phyloP scores from a whole-genome alignment of 2,113 vertebrate genomes.

The Ammodytes dubius region DNA sequence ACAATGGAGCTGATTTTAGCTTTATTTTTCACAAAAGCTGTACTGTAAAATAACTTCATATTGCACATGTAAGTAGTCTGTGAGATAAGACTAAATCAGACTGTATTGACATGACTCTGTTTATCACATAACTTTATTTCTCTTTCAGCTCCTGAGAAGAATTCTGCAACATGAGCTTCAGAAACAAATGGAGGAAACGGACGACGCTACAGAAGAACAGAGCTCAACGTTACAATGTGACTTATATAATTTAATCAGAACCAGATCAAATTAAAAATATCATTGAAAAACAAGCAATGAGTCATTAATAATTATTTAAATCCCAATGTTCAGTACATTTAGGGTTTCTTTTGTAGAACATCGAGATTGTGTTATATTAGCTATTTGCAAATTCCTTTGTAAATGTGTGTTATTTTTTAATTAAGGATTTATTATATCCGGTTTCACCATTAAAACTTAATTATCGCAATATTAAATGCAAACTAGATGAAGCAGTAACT shows the following conservation, averaged over 20 bases:
- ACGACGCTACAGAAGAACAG: neutral
- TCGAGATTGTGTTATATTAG: conserved; percentile 1
- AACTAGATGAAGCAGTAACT: no score
- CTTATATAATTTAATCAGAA: neutral
- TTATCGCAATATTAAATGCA: no score
- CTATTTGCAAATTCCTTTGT: neutral
- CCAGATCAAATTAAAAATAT: neutral
- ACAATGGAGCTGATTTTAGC: no score
- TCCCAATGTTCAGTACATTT: no score
- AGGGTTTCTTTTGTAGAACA: neutral
- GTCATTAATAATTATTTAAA: neutral
- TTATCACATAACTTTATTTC: conserved; percentile 11
- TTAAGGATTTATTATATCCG: neutral
- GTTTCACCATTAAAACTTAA: no score
- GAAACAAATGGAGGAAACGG: neutral
- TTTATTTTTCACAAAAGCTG: no score
- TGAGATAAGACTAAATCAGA: no score
- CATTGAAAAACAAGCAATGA: no score
- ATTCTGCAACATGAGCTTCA: neutral
- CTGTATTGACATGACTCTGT: neutral
- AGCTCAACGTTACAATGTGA: conserved; percentile 9
- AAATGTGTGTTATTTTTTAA: no score
- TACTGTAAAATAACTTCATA: no score
- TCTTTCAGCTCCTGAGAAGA: conserved; percentile 54
- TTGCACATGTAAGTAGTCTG: no score